Evolutionary conservation across 2,113 vertebrate species (phyloP).

Genomic region (Neolamprologus longior): DNA sequence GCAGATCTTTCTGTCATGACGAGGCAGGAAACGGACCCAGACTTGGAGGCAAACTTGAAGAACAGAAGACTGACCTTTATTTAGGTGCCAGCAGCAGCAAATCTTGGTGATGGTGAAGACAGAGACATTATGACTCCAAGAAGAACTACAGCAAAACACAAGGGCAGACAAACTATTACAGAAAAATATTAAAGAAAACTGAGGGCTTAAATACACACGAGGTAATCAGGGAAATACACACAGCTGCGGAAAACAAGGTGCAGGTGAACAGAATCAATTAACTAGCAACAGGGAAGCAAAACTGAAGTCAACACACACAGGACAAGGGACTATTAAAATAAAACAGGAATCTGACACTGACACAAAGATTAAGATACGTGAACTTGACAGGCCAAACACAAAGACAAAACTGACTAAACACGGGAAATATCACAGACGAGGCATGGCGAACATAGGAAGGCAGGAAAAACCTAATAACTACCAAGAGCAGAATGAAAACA

Average conservation of each 20-base stretch:
- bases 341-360: background rate
- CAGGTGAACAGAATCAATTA: background rate
- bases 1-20: background rate
- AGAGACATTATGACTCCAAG: background rate
- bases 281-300: background rate
- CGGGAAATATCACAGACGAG: fast-evolving
- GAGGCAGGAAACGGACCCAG: background rate
- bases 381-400: background rate
- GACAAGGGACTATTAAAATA: background rate
- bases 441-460: background rate
- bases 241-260: background rate
- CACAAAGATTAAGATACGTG: background rate
- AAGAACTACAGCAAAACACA: background rate
- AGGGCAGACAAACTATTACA: background rate
- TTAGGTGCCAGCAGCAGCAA: background rate
- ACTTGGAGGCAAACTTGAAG: background rate
- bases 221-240: background rate
- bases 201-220: background rate
- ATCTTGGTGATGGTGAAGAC: fast-evolving
- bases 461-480: background rate
- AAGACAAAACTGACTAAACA: background rate
- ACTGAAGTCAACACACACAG: background rate
- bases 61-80: background rate
- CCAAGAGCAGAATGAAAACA: background rate
- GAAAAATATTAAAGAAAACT: background rate